Percentiles rank a stretch among this genome's conserved stretches.
These are phyloP conservation scores for Micropterix aruncella DNA, from an alignment of 2,888 invertebrate species.

Conservation along the genomic window DNA sequence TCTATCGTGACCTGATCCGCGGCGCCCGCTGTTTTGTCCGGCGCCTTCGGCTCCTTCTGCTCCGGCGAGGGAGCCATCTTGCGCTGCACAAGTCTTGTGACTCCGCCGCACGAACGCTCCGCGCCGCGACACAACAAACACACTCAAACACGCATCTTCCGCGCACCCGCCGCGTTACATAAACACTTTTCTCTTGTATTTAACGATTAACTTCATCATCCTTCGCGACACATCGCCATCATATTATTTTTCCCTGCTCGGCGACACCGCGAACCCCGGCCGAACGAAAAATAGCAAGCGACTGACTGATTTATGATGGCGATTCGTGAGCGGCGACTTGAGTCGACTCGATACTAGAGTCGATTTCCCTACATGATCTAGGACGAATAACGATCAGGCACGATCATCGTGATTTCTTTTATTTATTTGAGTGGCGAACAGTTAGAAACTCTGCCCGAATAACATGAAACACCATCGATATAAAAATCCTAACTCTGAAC, in stretches of 20 bases:
- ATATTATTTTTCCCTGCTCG: conserved; percentile 12
- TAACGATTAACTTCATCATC: not conserved
- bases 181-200: conserved; percentile 18
- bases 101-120: conserved; percentile 23
- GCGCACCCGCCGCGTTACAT: conserved; percentile 23
- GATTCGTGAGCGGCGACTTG: no score
- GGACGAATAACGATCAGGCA: no score
- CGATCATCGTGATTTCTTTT: no score
- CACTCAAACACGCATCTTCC: conserved; percentile 28
- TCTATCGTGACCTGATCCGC: conserved; percentile 34
- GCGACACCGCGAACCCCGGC: not conserved
- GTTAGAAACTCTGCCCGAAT: no score
- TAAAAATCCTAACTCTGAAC: no score
- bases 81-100: conserved; percentile 42
- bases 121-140: conserved; percentile 24
- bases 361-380: no score
- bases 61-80: conserved; percentile 70
- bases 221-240: not conserved
- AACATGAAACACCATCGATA: no score
- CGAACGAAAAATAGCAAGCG: not conserved
- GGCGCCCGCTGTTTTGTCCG: conserved; percentile 45
- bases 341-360: no score
- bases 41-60: conserved; percentile 61
- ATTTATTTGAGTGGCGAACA: no score
- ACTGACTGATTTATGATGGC: not conserved